phyloP scores from a whole-genome alignment of 2,888 invertebrate species.

The Asteroscopus sphinx region DNA sequence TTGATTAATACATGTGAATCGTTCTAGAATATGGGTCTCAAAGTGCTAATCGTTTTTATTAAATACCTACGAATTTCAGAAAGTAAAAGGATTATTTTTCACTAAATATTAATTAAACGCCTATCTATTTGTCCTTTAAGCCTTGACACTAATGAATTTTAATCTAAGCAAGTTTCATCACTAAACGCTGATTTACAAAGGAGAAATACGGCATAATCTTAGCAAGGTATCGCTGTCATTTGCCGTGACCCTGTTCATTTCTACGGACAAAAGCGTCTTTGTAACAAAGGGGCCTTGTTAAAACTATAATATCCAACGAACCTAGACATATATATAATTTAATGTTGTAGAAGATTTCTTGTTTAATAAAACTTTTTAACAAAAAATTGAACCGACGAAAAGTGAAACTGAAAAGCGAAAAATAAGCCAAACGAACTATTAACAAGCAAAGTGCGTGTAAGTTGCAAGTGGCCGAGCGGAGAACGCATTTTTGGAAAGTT shows the following conservation, averaged over 20 bases:
- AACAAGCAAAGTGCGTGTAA: no score
- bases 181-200: constrained; percentile 45
- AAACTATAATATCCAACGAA: constrained; percentile 43
- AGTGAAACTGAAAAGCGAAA: no score
- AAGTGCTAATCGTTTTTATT: no score
- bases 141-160: constrained; percentile 34
- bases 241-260: constrained; percentile 33
- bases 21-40: no score
- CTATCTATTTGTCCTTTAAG: constrained; percentile 14
- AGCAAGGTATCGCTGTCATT: constrained; percentile 41
- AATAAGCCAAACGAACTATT: no score
- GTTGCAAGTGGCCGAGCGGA: no score
- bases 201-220: constrained; percentile 33
- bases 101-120: constrained; percentile 32
- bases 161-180: constrained; percentile 39
- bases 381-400: no score
- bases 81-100: neutral
- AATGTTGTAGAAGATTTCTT: constrained; percentile 22
- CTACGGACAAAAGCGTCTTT: constrained; percentile 43
- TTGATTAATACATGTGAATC: no score
- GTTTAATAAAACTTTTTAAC: neutral
- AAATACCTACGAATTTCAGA: neutral
- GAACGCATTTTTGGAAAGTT: no score
- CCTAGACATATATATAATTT: constrained; percentile 42
- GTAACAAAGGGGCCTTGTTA: constrained; percentile 43